Conservation (phyloP, 1,140 invertebrate species). For the Cydia amplana region DNA sequence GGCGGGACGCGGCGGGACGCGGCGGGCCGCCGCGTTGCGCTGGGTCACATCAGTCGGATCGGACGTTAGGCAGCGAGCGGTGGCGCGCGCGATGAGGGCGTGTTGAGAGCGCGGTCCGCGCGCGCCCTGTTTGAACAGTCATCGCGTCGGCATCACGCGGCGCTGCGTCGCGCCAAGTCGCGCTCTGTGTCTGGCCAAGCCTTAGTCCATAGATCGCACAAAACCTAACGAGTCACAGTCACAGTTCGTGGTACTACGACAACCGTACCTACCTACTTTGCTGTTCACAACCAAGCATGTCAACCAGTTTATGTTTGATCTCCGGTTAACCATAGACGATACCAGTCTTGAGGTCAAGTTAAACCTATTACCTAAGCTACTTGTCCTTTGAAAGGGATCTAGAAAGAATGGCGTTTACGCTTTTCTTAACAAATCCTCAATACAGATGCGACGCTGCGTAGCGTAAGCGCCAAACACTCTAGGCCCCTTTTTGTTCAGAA, state of each 20-base stretch:
- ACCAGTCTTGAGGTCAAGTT: background rate
- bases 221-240: slow-evolving; percentile 56
- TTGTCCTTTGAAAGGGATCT: background rate
- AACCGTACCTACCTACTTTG: slow-evolving; percentile 33
- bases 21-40: no score
- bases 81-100: no score
- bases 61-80: no score
- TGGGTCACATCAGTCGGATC: no score
- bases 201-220: no score
- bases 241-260: slow-evolving; percentile 43
- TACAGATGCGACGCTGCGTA: background rate
- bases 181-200: no score
- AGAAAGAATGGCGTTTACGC: background rate
- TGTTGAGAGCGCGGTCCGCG: no score
- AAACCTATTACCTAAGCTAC: background rate
- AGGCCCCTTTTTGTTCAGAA: background rate
- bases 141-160: no score
- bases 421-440: background rate
- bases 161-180: no score
- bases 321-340: background rate
- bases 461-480: background rate
- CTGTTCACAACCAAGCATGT: background rate
- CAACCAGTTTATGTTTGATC: background rate
- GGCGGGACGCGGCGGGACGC: no score
- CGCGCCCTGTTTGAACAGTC: no score